Conservation (phyloP, 1,140 invertebrate genomes). For the Drosophila melanica region DNA sequence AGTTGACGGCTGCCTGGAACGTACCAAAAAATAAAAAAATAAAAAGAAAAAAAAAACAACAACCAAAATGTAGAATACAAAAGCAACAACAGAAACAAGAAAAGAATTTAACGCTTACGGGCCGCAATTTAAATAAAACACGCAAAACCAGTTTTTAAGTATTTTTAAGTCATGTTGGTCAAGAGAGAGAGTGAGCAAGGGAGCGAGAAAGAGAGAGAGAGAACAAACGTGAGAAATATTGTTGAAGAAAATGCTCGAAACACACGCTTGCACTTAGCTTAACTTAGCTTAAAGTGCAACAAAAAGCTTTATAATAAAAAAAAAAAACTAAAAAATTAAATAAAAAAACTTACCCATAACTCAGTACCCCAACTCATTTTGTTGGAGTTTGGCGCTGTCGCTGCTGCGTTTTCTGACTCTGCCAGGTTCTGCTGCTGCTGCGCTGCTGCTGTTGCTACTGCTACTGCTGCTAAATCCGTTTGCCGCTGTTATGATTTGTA, state of each 20-base stretch:
- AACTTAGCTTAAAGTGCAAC: slow-evolving; percentile 42
- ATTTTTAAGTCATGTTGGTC: slow-evolving; percentile 37
- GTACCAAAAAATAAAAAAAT: slow-evolving; percentile 33
- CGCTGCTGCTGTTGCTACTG: slow-evolving; percentile 36
- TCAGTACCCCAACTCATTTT: slow-evolving; percentile 87
- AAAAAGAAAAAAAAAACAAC: slow-evolving; percentile 30
- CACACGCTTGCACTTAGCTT: slow-evolving; percentile 61
- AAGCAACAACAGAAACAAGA: slow-evolving; percentile 16
- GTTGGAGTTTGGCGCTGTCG: slow-evolving; percentile 77
- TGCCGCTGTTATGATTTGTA: slow-evolving; percentile 53
- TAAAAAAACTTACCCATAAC: slow-evolving; percentile 85
- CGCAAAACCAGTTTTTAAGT: slow-evolving; percentile 72
- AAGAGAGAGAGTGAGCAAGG: slow-evolving; percentile 6
- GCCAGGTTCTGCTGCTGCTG: slow-evolving; percentile 41
- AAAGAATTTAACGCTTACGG: slow-evolving; percentile 57
- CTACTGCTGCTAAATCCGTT: slow-evolving; percentile 53
- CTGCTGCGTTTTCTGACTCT: slow-evolving; percentile 56
- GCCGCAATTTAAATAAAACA: slow-evolving; percentile 77
- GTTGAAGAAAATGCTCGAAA: slow-evolving; percentile 43
- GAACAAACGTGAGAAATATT: slow-evolving; percentile 23
- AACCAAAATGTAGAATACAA: slow-evolving; percentile 30
- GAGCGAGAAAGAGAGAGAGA: slow-evolving; percentile 21
- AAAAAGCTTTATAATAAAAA: neutral
- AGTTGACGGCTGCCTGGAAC: slow-evolving; percentile 30
- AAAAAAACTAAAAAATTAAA: slow-evolving; percentile 5